These are phyloP conservation scores for Pogonocichla stellata DNA, from an alignment of 2,113 vertebrate genomes.

Conservation along the genomic window DNA sequence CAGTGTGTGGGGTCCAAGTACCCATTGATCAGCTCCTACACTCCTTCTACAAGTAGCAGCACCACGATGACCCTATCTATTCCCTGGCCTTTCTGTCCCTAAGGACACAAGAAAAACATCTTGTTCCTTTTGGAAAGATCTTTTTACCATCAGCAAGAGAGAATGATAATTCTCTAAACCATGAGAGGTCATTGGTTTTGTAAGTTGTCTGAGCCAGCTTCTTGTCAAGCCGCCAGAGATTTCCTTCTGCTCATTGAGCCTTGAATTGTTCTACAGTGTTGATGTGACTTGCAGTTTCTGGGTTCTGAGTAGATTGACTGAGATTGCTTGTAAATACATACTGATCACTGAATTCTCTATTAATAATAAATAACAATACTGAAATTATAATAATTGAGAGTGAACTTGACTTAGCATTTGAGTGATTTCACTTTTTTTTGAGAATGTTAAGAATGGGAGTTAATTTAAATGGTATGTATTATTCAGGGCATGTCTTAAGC, in stretches of 20 bases:
- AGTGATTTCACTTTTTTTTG: slow-evolving; percentile 36
- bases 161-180: not conserved
- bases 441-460: slow-evolving; percentile 37
- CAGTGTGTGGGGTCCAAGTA: rapidly evolving
- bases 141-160: not conserved
- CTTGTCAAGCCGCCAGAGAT: not conserved
- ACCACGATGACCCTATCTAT: not conserved
- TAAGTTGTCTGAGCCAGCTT: not conserved
- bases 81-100: not conserved
- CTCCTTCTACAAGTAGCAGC: not conserved
- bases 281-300: not conserved
- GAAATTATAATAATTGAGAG: slow-evolving; percentile 30
- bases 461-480: slow-evolving; percentile 64
- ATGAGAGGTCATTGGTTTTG: not conserved
- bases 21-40: not conserved
- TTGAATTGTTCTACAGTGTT: not conserved
- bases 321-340: slow-evolving; percentile 6
- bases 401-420: slow-evolving; percentile 27
- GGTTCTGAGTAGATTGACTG: not conserved
- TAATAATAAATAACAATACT: slow-evolving; percentile 49
- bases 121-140: not conserved
- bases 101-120: not conserved
- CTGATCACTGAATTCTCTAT: not conserved
- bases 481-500: slow-evolving; percentile 51
- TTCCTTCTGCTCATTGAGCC: not conserved